phyloP scores from a whole-genome alignment of 2,797 vertebrate species.

The Phrynocephalus guinanensis region DNA sequence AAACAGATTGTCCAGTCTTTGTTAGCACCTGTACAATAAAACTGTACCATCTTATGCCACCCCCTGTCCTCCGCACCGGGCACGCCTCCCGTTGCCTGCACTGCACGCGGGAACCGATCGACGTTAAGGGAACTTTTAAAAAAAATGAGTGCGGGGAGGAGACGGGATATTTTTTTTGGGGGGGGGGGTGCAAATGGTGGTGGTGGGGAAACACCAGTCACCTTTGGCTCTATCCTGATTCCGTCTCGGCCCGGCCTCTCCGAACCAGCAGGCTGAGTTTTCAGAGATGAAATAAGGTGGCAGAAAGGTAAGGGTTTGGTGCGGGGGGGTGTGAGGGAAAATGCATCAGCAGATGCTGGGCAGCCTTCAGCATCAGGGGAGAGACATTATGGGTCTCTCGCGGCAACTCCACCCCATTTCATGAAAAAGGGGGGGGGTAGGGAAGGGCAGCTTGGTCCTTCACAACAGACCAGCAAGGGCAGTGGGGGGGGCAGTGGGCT shows the following conservation, averaged over 20 bases:
- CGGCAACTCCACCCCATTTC: too few relatives aligned
- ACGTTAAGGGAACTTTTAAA: conserved; percentile 7
- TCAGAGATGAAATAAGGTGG: conserved; percentile 26
- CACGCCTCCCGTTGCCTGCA: conserved; percentile 39
- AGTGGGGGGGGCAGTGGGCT: background rate
- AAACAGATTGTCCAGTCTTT: conserved; percentile 78
- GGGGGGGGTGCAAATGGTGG: background rate
- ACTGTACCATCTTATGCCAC: conserved; percentile 86
- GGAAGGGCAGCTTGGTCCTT: background rate
- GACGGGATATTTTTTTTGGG: background rate
- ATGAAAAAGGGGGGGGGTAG: background rate
- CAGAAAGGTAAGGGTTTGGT: conserved; percentile 26
- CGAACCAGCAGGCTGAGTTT: background rate
- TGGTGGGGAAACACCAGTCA: conserved; percentile 9
- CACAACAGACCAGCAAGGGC: background rate
- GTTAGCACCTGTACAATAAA: conserved; percentile 99
- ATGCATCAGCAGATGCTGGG: background rate
- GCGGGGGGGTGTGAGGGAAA: conserved; percentile 18
- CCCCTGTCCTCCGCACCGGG: conserved; percentile 47
- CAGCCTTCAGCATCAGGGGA: background rate
- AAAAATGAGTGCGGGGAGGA: background rate
- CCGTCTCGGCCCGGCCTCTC: background rate
- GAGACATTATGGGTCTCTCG: background rate
- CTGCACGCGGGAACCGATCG: background rate
- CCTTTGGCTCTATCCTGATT: background rate